Conservation (phyloP, 2,113 vertebrate genomes). For the Hypocryptadius cinnamomeus region DNA sequence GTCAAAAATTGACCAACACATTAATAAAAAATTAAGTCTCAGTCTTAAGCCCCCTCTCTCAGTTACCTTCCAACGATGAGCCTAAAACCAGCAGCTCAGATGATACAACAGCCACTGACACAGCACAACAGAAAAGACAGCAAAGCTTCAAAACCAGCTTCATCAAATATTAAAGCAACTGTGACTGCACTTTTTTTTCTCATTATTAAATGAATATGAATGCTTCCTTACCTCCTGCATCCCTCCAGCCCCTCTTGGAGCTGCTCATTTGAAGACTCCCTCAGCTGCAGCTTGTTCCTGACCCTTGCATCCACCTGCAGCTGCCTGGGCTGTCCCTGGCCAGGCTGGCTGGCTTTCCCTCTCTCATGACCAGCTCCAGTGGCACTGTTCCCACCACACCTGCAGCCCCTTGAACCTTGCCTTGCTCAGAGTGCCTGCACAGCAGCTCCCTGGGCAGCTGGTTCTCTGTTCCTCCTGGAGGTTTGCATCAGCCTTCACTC, state of each 20-base stretch:
- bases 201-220: background rate
- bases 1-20: background rate
- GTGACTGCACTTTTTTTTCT: background rate
- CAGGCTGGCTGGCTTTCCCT: background rate
- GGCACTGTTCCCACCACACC: background rate
- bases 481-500: background rate
- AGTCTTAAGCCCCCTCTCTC: background rate
- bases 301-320: background rate
- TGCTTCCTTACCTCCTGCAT: background rate
- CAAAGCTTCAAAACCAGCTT: background rate
- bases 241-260: background rate
- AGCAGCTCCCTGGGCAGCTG: background rate
- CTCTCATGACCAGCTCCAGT: background rate
- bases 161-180: background rate
- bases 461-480: background rate
- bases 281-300: background rate
- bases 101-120: background rate
- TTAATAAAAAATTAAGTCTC: background rate
- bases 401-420: background rate
- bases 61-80: background rate
- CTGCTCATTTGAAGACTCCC: background rate
- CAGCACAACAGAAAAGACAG: background rate
- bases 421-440: background rate
- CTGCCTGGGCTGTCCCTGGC: background rate
- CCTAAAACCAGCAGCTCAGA: background rate